These are phyloP conservation scores for Himalopsyche phryganea DNA, from an alignment of 1,140 invertebrate species.

Conservation along the genomic window DNA sequence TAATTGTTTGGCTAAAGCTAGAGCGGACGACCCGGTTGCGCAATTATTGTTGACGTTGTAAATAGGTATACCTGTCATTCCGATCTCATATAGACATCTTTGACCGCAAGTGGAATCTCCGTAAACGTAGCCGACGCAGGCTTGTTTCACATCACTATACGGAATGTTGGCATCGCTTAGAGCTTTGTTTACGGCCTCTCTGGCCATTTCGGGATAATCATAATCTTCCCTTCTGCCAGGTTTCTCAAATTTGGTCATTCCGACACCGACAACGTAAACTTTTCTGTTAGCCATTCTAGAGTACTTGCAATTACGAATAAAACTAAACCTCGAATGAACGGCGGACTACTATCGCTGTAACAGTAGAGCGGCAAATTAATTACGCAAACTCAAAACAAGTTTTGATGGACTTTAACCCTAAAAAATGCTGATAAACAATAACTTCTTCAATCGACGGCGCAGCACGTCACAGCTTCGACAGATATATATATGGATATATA, in stretches of 20 bases:
- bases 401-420: conserved; percentile 14
- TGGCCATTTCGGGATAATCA: conserved; percentile 94
- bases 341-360: neutral
- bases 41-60: conserved; percentile 99
- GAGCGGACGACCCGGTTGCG: conserved; percentile 90
- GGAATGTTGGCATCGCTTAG: conserved; percentile 81
- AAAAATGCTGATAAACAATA: too few species aligned
- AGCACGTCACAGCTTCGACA: too few species aligned
- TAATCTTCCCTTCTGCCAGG: conserved; percentile 74
- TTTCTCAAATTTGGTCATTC: conserved; percentile 90
- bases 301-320: neutral
- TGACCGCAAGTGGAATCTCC: conserved; percentile 97
- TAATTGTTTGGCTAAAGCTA: conserved; percentile 87
- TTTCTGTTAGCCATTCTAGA: conserved; percentile 33
- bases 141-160: conserved; percentile 81
- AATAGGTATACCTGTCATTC: conserved; percentile 95
- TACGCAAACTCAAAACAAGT: conserved; percentile 16
- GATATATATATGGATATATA: too few species aligned
- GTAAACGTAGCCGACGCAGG: conserved; percentile 91
- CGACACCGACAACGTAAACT: conserved; percentile 93
- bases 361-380: neutral
- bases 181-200: conserved; percentile 89
- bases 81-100: conserved; percentile 89
- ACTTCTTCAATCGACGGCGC: too few species aligned
- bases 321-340: neutral